A percentile compares a stretch with the other conserved stretches of the same genome.
phyloP scores from a whole-genome alignment of 2,888 invertebrate species.

The Drepanosiphum platanoidis region DNA sequence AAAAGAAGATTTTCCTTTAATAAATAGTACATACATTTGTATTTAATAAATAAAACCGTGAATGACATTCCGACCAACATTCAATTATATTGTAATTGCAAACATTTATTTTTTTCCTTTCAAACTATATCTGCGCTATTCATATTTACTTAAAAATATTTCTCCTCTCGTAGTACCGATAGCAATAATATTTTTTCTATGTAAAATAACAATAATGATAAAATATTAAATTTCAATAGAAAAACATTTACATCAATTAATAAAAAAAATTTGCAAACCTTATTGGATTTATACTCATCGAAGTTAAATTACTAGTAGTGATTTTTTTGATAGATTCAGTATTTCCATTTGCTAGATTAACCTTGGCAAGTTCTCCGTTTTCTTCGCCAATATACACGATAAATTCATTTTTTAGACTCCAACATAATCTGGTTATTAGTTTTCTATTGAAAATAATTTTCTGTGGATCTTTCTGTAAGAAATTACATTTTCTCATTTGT shows the following conservation, averaged over 20 bases:
- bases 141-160: constrained; percentile 34
- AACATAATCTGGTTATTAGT: constrained; percentile 37
- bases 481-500: not conserved
- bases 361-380: constrained; percentile 24
- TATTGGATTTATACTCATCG: constrained; percentile 38
- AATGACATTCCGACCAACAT: constrained; percentile 26
- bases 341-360: constrained; percentile 15
- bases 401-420: constrained; percentile 39
- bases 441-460: constrained; percentile 37
- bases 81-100: not conserved
- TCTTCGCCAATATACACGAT: constrained; percentile 17
- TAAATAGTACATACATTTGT: not conserved
- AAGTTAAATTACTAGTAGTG: constrained; percentile 12
- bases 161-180: constrained; percentile 19
- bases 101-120: constrained; percentile 20
- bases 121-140: constrained; percentile 7
- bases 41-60: not conserved
- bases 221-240: not conserved
- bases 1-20: not conserved
- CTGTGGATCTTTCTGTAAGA: constrained; percentile 26
- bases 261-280: constrained; percentile 21
- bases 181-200: constrained; percentile 43
- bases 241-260: not conserved
- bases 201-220: not conserved
- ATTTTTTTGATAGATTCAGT: constrained; percentile 31